phyloP scores from a whole-genome alignment of 2,113 vertebrate genomes.

The Herpailurus yagouaroundi region DNA sequence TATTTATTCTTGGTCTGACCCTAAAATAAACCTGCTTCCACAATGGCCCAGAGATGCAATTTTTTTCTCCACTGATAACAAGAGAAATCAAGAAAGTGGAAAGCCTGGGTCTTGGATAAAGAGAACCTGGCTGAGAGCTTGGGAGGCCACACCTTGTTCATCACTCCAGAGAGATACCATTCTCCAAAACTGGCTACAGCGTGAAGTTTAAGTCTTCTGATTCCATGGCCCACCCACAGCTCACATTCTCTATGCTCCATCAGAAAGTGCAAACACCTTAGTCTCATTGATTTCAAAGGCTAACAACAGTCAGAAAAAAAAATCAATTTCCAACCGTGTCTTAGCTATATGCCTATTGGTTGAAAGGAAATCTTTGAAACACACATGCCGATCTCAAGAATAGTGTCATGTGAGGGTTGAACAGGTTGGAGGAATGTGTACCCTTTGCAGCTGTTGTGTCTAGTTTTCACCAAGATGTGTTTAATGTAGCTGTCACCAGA shows the following conservation, averaged over 20 bases:
- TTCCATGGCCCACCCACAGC: neutral
- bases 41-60: neutral
- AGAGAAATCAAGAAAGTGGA: neutral
- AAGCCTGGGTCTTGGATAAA: neutral
- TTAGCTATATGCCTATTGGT: neutral
- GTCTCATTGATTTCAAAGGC: slow-evolving; percentile 62
- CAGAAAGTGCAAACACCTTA: slow-evolving; percentile 50
- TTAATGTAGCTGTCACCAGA: neutral
- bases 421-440: neutral
- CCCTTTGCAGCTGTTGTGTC: neutral
- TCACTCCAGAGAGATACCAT: neutral
- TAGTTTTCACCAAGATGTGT: neutral
- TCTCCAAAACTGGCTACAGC: neutral
- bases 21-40: slow-evolving; percentile 33
- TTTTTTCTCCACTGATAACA: neutral
- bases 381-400: slow-evolving; percentile 49
- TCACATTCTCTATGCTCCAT: slow-evolving; percentile 41
- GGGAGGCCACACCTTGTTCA: neutral
- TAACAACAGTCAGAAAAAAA: slow-evolving; percentile 71
- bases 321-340: slow-evolving; percentile 67
- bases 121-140: neutral
- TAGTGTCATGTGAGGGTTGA: neutral
- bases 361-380: slow-evolving; percentile 63
- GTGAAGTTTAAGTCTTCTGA: slow-evolving; percentile 11
- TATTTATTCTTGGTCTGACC: neutral